These are phyloP conservation scores for Odontomachus brunneus DNA, from an alignment of 1,140 invertebrate species.

Conservation along the genomic window DNA sequence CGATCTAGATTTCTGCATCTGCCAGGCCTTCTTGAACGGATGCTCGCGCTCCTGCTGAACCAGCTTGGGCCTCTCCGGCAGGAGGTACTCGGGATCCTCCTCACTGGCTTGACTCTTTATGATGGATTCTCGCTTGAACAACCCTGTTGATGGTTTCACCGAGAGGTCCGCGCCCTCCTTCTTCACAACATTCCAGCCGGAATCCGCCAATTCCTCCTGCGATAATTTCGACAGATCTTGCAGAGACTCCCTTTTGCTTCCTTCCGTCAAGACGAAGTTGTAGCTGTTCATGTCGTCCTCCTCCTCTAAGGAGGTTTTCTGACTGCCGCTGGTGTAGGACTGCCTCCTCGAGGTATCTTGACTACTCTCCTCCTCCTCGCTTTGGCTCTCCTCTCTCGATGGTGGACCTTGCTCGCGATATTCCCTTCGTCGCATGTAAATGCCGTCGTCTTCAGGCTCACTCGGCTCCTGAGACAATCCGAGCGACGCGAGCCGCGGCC, in stretches of 20 bases:
- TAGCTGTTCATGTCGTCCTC: conserved; percentile 70
- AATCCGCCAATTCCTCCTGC: conserved; percentile 66
- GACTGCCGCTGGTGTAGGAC: conserved; percentile 72
- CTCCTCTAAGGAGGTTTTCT: conserved; percentile 76
- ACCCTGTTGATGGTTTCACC: conserved; percentile 71
- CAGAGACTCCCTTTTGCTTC: conserved; percentile 78
- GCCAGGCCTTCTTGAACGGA: conserved; percentile 84
- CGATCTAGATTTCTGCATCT: conserved; percentile 83
- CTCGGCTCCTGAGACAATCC: conserved; percentile 81
- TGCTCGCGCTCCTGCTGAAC: conserved; percentile 84
- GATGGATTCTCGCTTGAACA: conserved; percentile 83
- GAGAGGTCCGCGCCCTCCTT: conserved; percentile 65
- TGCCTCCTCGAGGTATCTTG: conserved; percentile 58
- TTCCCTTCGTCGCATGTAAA: conserved; percentile 67
- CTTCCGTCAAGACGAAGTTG: conserved; percentile 77
- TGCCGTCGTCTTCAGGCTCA: conserved; percentile 80
- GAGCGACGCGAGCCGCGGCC: conserved; percentile 71
- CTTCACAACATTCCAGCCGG: conserved; percentile 64
- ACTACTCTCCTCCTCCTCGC: conserved; percentile 76
- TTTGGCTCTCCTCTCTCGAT: conserved; percentile 69
- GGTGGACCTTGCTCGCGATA: conserved; percentile 72
- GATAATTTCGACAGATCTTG: conserved; percentile 80
- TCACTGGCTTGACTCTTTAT: conserved; percentile 84
- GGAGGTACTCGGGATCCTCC: conserved; percentile 83
- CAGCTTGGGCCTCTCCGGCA: conserved; percentile 83